phyloP scores from a whole-genome alignment of 37 sponge, comb jelly and placozoan genomes.

The Bolinopsis microptera region DNA sequence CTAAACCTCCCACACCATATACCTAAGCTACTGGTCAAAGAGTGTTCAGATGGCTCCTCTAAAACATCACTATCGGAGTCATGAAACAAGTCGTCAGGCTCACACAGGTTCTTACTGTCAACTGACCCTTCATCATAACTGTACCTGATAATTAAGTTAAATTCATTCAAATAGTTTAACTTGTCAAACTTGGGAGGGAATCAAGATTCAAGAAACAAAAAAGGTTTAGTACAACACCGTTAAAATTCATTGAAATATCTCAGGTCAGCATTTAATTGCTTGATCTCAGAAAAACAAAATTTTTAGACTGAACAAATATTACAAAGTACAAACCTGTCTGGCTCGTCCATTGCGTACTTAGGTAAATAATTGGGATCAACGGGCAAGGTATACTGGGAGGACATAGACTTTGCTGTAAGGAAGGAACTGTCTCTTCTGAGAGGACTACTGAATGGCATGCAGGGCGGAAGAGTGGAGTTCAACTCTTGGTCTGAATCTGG shows the following conservation, averaged over 20 bases:
- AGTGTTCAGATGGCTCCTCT: not conserved
- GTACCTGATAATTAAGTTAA: not conserved
- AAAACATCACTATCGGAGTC: not conserved
- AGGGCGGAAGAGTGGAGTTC: not conserved
- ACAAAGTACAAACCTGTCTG: not conserved
- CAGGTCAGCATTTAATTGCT: too few relatives aligned
- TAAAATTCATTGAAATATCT: too few relatives aligned
- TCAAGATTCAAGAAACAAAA: too few relatives aligned
- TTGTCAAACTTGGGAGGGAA: not conserved
- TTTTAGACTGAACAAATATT: too few relatives aligned
- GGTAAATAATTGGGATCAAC: not conserved
- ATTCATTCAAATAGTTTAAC: not conserved
- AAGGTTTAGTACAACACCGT: too few relatives aligned
- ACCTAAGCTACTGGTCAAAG: not conserved
- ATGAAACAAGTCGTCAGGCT: not conserved
- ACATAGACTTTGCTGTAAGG: not conserved
- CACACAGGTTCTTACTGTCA: not conserved
- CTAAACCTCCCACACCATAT: too few relatives aligned
- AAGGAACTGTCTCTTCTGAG: not conserved
- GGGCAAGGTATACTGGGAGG: not conserved
- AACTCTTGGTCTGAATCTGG: not conserved
- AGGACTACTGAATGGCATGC: not conserved
- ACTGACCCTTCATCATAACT: not conserved
- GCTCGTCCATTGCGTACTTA: not conserved
- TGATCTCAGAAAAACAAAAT: too few relatives aligned